Percentiles rank a stretch among this genome's conserved stretches.
Evolutionary conservation across 2,888 invertebrate genomes (phyloP).

Genomic region (Ommatoiulus sabulosus): DNA sequence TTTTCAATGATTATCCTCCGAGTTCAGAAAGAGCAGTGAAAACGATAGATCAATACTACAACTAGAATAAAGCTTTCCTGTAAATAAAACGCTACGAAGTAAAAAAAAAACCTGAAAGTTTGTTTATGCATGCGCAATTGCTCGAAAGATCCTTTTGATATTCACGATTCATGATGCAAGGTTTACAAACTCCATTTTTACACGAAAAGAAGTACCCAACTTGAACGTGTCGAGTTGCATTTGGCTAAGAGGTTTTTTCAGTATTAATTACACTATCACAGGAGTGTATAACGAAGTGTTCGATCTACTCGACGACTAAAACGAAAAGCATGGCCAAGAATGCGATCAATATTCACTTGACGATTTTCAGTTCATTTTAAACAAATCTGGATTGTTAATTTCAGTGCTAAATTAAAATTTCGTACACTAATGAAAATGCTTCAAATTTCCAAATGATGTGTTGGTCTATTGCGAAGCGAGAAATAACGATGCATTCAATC

Average conservation of each 20-base stretch:
- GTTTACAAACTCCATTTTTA: background rate
- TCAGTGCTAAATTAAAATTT: too few species aligned
- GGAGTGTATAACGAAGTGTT: too few species aligned
- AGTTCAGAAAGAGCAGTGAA: background rate
- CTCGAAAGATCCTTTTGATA: background rate
- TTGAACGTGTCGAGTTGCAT: background rate
- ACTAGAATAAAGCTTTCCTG: background rate
- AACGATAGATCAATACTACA: background rate
- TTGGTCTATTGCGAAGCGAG: too few species aligned
- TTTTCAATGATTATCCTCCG: slow-evolving; percentile 29
- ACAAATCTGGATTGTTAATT: too few species aligned
- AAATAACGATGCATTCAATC: too few species aligned
- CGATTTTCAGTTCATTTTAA: too few species aligned
- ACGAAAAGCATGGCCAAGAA: too few species aligned
- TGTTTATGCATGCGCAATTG: background rate
- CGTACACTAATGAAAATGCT: too few species aligned
- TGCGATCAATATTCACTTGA: too few species aligned
- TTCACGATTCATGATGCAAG: background rate
- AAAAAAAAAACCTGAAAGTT: background rate
- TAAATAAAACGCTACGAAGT: background rate
- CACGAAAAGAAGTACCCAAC: background rate
- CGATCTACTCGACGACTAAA: too few species aligned
- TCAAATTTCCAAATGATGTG: too few species aligned
- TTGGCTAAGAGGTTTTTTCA: background rate
- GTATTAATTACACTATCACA: background rate